Percentiles rank a stretch among this genome's conserved stretches.
Conservation (phyloP, 1,140 invertebrate species). For the Babylonia areolata region DNA sequence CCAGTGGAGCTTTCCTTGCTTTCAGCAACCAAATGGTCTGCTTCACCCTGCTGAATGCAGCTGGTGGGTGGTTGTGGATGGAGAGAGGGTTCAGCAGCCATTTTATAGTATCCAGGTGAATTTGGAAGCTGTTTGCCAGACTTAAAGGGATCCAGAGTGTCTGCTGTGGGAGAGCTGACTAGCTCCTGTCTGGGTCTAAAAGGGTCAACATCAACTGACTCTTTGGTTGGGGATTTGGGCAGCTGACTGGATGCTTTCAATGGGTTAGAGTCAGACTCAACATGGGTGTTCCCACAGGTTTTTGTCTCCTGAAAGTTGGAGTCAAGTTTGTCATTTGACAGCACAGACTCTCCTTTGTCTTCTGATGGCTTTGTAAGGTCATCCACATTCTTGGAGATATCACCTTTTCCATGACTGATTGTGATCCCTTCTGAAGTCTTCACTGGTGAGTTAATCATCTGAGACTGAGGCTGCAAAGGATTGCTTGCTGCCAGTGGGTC, state of each 20-base stretch:
- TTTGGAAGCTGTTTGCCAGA: background rate
- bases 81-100: no score
- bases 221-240: background rate
- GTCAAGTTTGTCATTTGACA: background rate
- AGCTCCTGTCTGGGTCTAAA: background rate
- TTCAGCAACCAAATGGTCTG: no score
- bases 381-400: background rate
- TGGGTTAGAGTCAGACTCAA: background rate
- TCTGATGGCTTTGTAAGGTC: background rate
- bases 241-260: background rate
- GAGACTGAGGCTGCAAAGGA: background rate
- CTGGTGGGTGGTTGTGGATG: no score
- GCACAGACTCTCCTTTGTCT: background rate
- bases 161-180: background rate
- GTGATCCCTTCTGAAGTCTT: background rate
- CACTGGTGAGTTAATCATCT: background rate
- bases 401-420: background rate
- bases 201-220: background rate
- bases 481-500: background rate
- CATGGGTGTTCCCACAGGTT: background rate
- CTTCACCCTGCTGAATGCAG: no score
- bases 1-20: no score
- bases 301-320: background rate
- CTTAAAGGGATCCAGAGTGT: background rate
- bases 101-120: background rate